Evolutionary conservation across 2,888 invertebrate species (phyloP).

Genomic region (Leptinotarsa tumamoca): DNA sequence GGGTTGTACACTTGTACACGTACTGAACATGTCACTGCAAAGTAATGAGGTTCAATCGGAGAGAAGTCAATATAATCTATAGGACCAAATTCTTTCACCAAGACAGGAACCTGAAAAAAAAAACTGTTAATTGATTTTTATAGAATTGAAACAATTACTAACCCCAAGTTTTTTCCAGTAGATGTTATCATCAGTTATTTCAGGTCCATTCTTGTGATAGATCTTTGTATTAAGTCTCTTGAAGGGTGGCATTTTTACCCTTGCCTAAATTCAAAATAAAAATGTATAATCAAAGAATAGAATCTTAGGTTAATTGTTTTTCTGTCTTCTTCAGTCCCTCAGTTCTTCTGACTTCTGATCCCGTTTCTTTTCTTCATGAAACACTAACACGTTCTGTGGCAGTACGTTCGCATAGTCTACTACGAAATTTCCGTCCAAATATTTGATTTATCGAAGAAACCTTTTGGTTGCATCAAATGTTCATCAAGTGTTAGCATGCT

Average conservation of each 20-base stretch:
- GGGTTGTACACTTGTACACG: conserved; percentile 89
- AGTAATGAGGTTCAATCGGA: conserved; percentile 88
- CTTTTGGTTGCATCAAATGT: too few species aligned
- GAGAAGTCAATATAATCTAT: conserved; percentile 93
- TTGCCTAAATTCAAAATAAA: neutral
- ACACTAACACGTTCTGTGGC: too few species aligned
- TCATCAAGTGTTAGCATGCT: too few species aligned
- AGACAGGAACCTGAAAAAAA: conserved; percentile 78
- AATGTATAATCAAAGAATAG: too few species aligned
- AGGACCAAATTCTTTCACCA: conserved; percentile 92
- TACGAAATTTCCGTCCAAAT: too few species aligned
- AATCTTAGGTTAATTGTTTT: too few species aligned
- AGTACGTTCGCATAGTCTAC: too few species aligned
- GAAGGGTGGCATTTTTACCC: conserved; percentile 69
- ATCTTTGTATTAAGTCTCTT: conserved; percentile 80
- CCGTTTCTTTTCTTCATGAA: too few species aligned
- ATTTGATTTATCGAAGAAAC: too few species aligned
- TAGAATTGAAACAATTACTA: conserved; percentile 59
- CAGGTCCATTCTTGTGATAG: conserved; percentile 75
- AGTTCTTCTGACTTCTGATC: too few species aligned
- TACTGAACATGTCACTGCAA: conserved; percentile 93
- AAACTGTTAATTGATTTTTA: conserved; percentile 6
- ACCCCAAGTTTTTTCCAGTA: conserved; percentile 94
- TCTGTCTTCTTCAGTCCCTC: too few species aligned
- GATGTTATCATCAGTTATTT: conserved; percentile 80